phyloP scores from a whole-genome alignment of 2,888 invertebrate species.

The Drosophila basisetae region DNA sequence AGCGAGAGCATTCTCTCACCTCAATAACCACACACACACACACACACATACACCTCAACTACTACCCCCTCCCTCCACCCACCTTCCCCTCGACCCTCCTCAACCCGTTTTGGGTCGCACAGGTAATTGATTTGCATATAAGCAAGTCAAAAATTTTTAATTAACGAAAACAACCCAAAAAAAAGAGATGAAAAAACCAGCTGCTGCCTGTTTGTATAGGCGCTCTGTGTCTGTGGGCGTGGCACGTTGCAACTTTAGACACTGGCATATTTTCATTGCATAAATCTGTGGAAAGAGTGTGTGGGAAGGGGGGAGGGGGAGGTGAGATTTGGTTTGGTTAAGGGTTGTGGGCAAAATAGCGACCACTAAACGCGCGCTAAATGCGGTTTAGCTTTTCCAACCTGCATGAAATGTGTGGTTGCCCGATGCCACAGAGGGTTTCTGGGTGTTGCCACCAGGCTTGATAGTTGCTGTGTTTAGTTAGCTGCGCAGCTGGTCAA shows the following conservation, averaged over 20 bases:
- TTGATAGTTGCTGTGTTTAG: constrained; percentile 49
- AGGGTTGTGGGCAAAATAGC: constrained; percentile 47
- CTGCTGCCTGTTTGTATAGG: constrained; percentile 31
- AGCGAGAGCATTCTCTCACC: constrained; percentile 11
- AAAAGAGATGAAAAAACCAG: constrained; percentile 11
- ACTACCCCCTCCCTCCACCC: no score
- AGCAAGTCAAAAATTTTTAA: constrained; percentile 71
- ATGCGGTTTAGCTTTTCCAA: constrained; percentile 75
- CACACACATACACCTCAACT: not conserved
- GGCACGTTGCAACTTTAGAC: constrained; percentile 63
- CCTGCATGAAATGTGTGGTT: constrained; percentile 75
- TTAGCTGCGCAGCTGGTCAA: constrained; percentile 64
- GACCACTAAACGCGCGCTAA: constrained; percentile 79
- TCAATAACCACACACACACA: constrained; percentile 9
- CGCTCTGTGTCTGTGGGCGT: constrained; percentile 24
- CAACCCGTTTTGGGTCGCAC: constrained; percentile 8
- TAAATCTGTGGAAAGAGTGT: constrained; percentile 44
- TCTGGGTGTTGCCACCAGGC: constrained; percentile 32
- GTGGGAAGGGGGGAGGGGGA: rapidly evolving
- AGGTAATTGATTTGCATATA: constrained; percentile 78
- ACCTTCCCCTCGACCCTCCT: not conserved
- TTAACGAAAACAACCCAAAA: constrained; percentile 62
- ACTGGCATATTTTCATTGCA: constrained; percentile 72
- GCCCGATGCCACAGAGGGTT: constrained; percentile 10
- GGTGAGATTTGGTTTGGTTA: constrained; percentile 13